Evolutionary conservation across 1,140 invertebrate genomes (phyloP), one percentile per base, ranked within the genome.

Genomic region (Pseudobourletiella spinata): DNA sequence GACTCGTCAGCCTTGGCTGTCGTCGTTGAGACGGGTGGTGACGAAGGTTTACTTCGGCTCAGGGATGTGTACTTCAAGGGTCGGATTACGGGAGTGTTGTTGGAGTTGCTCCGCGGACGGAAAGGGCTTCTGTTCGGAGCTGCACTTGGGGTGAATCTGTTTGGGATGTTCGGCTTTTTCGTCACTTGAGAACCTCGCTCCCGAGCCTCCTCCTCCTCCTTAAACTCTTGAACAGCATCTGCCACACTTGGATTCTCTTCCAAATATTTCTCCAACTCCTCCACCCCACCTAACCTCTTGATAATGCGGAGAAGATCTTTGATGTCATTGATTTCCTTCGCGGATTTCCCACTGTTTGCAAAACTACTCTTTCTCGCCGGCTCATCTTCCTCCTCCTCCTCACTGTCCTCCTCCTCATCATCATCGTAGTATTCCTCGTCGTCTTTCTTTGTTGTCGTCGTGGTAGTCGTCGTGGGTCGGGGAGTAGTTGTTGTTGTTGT

Each of bases 251-350:
- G 66, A 57, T 68, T 70, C 8, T 68, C 68, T 48, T 70, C 65
- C 30, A 70, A 66, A 46, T 68, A 71, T 59, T 70, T 67, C 51
- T 71, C 66, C 43, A 70, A 42, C 46, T 71, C 65, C 52, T 71
- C 67, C 2, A 70, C 67, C 39, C 69, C 69, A 26, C 69, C 69
- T 2, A 71, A 56, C 83, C 89, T 90, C 72, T 86, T 88, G 44
- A 91, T 91, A 0, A 91, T 76, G 65, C 85, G 84, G 43, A 91
- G 85, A 0, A 91, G 74, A 73, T 91, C 88, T 73, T 89, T 90
- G 43, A 91, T 87, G 1, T 89, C 86, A 73, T 80, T 82, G 76
- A 91, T 87, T 75, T 90, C 86, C 71, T 68, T 61, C 1, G 46
- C 68, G 22, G 20, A 63, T 6, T 51, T 52, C 42, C 56, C 52